A percentile compares a stretch with the other conserved stretches of the same genome.
These are phyloP conservation scores for Stegostoma tigrinum DNA, from an alignment of 2,113 vertebrate genomes.

Conservation along the genomic window DNA sequence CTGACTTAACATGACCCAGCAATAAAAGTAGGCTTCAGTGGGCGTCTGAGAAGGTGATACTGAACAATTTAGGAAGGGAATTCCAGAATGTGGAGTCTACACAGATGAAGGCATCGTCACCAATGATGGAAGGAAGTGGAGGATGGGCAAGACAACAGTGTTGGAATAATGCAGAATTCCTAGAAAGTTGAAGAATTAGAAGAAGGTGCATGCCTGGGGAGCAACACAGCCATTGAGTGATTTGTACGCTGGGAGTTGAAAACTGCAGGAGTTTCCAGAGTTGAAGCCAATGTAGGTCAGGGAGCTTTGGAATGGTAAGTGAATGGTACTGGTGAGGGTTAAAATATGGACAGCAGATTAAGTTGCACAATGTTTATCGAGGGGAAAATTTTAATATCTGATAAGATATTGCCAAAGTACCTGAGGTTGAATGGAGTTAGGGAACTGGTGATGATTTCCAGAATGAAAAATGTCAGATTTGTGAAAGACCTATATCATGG, in stretches of 20 bases:
- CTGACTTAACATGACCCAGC: too few relatives aligned
- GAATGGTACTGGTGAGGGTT: not conserved
- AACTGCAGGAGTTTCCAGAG: not conserved
- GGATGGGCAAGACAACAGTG: not conserved
- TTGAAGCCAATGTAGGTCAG: not conserved
- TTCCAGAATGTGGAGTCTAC: not conserved
- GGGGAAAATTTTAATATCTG: too few relatives aligned
- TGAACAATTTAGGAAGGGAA: too few relatives aligned
- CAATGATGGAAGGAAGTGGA: not conserved
- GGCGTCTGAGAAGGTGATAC: too few relatives aligned
- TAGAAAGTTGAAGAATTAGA: not conserved
- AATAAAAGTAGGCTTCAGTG: too few relatives aligned
- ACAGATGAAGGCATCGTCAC: not conserved
- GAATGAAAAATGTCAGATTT: too few relatives aligned
- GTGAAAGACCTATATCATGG: too few relatives aligned
- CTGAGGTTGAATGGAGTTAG: too few relatives aligned
- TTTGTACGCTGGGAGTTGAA: not conserved
- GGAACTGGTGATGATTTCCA: too few relatives aligned
- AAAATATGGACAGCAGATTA: not conserved
- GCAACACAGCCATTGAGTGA: not conserved
- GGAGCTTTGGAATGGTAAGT: not conserved
- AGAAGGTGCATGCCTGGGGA: not conserved
- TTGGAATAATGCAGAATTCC: not conserved
- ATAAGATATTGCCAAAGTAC: too few relatives aligned
- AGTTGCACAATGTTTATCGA: not conserved